A percentile compares a stretch with the other conserved stretches of the same genome.
phyloP scores from a whole-genome alignment of 30 jellyfish, hydroid and myxozoan genomes.

The Chrysaora quinquecirrha region DNA sequence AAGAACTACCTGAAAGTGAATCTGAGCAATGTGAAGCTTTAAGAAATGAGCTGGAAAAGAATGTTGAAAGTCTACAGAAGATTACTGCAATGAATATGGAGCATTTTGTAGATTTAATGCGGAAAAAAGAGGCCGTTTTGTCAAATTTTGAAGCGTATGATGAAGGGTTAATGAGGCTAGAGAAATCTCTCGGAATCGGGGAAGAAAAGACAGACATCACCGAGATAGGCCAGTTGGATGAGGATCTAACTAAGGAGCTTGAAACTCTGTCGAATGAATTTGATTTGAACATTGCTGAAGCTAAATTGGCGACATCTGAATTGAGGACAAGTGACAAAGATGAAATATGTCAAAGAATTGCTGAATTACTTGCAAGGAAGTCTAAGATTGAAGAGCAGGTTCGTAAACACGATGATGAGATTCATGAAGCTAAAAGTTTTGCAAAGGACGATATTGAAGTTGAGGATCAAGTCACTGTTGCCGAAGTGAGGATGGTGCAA shows the following conservation, averaged over 20 bases:
- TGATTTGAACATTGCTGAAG: neutral
- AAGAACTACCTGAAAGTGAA: slow-evolving; percentile 47
- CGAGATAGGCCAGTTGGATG: neutral
- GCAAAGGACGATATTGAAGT: slow-evolving; percentile 9
- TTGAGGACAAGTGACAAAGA: neutral
- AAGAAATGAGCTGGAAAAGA: neutral
- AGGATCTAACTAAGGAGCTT: neutral
- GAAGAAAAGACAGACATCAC: neutral
- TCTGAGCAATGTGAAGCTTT: slow-evolving; percentile 25
- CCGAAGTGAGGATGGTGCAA: too few species aligned
- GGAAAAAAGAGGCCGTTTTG: neutral
- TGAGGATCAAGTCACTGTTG: slow-evolving; percentile 10
- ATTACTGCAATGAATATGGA: neutral
- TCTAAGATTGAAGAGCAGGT: neutral
- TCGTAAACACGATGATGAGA: neutral
- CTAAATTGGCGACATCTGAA: neutral
- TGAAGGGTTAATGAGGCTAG: neutral
- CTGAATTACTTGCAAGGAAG: neutral
- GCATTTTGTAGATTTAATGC: neutral
- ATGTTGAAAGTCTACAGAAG: neutral
- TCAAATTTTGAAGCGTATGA: neutral
- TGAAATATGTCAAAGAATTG: neutral
- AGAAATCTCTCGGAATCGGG: neutral
- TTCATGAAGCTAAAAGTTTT: too few species aligned
- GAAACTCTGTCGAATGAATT: neutral